phyloP scores from a whole-genome alignment of 2,113 vertebrate genomes.

The Caranx ignobilis region DNA sequence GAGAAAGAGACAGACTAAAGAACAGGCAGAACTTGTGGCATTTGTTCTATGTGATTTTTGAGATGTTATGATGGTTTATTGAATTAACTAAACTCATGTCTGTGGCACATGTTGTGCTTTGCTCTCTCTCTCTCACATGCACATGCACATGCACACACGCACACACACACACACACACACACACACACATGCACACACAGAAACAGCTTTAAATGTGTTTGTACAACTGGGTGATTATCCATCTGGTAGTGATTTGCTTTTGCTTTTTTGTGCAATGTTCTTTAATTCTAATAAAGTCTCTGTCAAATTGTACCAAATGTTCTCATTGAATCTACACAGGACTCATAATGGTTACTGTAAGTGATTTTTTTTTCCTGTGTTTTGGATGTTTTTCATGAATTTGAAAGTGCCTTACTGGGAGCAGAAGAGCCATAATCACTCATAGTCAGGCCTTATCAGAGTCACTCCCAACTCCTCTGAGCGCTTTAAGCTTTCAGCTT shows the following conservation, averaged over 20 bases:
- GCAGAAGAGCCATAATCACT: background rate
- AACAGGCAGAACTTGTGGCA: background rate
- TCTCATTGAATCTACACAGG: background rate
- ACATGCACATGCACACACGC: background rate
- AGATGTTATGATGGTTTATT: background rate
- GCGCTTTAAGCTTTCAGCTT: conserved; percentile 3
- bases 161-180: conserved; percentile 8
- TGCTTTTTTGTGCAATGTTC: conserved; percentile 52
- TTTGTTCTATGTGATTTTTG: conserved; percentile 10
- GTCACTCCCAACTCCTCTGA: background rate
- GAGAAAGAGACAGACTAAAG: background rate
- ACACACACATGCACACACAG: background rate
- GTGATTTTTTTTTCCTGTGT: background rate
- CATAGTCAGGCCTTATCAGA: background rate
- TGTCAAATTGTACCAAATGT: conserved; percentile 17
- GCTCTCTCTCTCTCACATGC: conserved; percentile 14
- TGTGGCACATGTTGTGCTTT: conserved; percentile 13
- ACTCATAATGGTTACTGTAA: background rate
- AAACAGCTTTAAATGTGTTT: conserved; percentile 9
- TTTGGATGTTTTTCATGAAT: background rate
- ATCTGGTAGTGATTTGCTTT: conserved; percentile 29
- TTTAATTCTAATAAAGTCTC: conserved; percentile 67
- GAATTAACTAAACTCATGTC: conserved; percentile 14
- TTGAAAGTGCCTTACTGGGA: background rate
- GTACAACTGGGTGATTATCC: conserved; percentile 21